Conservation (phyloP, 1,140 invertebrate species). For the Brachionus plicatilis region DNA sequence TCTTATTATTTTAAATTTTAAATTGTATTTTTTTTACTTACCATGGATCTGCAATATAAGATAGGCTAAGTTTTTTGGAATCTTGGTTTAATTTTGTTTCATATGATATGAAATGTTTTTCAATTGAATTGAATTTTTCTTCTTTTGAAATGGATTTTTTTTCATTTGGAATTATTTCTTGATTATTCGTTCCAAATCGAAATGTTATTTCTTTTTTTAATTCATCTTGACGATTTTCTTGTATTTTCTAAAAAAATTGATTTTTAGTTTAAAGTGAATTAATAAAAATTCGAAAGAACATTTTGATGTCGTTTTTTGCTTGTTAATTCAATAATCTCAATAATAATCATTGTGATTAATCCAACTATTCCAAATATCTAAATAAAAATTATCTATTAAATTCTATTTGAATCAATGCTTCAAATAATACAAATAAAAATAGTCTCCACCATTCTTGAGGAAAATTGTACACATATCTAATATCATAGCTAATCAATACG, state of each 20-base stretch:
- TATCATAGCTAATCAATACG: background rate
- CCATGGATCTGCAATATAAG: background rate
- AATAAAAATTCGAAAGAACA: background rate
- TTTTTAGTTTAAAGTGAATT: background rate
- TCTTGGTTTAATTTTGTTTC: background rate
- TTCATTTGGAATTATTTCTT: no score
- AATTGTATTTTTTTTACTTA: background rate
- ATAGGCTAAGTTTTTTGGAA: background rate
- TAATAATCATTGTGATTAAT: background rate
- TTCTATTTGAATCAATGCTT: background rate
- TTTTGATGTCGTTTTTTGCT: background rate
- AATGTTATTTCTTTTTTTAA: no score
- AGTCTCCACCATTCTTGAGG: conserved; percentile 15
- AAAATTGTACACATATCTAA: background rate
- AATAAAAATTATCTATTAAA: background rate
- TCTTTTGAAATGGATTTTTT: background rate
- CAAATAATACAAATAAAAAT: conserved; percentile 12
- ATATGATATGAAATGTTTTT: background rate
- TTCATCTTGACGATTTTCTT: background rate
- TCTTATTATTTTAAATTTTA: no score
- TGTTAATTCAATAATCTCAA: background rate
- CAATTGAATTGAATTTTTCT: no score
- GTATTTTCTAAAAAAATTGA: background rate
- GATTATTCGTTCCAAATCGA: no score
- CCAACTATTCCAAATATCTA: conserved; percentile 3